phyloP scores from a whole-genome alignment of 2,888 invertebrate species.

The Sesia bembeciformis region DNA sequence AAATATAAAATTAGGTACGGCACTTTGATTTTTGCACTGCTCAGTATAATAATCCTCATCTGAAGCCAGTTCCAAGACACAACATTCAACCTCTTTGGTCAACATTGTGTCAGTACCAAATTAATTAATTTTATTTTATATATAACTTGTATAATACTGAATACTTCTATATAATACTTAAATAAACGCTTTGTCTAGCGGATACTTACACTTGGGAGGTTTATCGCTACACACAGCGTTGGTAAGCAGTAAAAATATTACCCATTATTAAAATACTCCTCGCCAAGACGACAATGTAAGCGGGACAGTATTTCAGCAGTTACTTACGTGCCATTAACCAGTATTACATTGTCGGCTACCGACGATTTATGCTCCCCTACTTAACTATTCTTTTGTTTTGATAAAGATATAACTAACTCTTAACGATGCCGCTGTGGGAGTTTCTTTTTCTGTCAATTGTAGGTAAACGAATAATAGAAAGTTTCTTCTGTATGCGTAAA shows the following conservation, averaged over 20 bases:
- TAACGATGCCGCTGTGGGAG: background rate
- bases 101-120: too few relatives aligned
- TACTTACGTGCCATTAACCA: constrained; percentile 49
- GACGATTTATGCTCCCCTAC: constrained; percentile 26
- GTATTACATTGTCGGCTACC: constrained; percentile 23
- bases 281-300: constrained; percentile 11
- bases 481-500: too few relatives aligned
- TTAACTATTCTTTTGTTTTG: constrained; percentile 12
- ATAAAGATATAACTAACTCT: constrained; percentile 9
- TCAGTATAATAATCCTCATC: too few relatives aligned
- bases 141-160: too few relatives aligned
- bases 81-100: too few relatives aligned
- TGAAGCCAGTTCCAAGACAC: too few relatives aligned
- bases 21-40: too few relatives aligned
- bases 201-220: background rate
- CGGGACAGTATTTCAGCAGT: constrained; percentile 39
- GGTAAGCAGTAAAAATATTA: background rate
- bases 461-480: too few relatives aligned
- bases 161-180: too few relatives aligned
- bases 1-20: too few relatives aligned
- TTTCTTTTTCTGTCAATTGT: background rate
- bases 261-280: background rate
- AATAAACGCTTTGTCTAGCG: too few relatives aligned
- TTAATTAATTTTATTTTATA: too few relatives aligned
- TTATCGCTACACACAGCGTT: background rate